Evolutionary conservation across 2,888 invertebrate species (phyloP).

Genomic region (Sinotaia quadrata): DNA sequence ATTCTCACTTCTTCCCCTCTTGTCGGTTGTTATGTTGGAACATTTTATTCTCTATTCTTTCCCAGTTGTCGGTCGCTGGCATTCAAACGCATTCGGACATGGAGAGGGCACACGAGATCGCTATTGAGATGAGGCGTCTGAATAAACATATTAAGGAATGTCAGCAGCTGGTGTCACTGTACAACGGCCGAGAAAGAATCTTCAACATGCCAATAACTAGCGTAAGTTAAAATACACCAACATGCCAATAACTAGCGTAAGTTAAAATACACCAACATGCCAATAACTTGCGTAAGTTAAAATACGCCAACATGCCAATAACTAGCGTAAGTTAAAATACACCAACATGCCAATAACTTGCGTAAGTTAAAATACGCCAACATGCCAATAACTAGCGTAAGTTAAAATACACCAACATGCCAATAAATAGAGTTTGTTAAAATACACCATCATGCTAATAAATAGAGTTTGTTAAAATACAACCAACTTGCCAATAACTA

Average conservation of each 20-base stretch:
- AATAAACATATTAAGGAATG: slow-evolving; percentile 86
- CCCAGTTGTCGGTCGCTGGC: slow-evolving; percentile 72
- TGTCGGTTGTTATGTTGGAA: not conserved
- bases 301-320: too few relatives aligned
- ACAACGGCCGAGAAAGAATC: slow-evolving; percentile 85
- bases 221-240: slow-evolving; percentile 57
- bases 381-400: too few relatives aligned
- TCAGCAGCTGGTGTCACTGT: slow-evolving; percentile 80
- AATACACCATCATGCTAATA: too few relatives aligned
- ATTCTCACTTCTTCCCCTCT: not conserved
- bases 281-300: too few relatives aligned
- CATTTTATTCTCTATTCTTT: not conserved
- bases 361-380: too few relatives aligned
- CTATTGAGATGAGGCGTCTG: slow-evolving; percentile 84
- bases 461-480: too few relatives aligned
- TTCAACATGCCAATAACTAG: slow-evolving; percentile 82
- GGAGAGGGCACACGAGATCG: slow-evolving; percentile 81
- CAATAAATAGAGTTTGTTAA: too few relatives aligned
- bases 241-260: too few relatives aligned
- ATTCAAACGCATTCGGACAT: slow-evolving; percentile 73
- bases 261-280: too few relatives aligned
- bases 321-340: too few relatives aligned
- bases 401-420: too few relatives aligned
- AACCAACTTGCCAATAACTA: slow-evolving; percentile 79
- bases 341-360: too few relatives aligned